Evolutionary conservation across 2,888 invertebrate species (phyloP).

Genomic region (Cosmopolites sordidus): DNA sequence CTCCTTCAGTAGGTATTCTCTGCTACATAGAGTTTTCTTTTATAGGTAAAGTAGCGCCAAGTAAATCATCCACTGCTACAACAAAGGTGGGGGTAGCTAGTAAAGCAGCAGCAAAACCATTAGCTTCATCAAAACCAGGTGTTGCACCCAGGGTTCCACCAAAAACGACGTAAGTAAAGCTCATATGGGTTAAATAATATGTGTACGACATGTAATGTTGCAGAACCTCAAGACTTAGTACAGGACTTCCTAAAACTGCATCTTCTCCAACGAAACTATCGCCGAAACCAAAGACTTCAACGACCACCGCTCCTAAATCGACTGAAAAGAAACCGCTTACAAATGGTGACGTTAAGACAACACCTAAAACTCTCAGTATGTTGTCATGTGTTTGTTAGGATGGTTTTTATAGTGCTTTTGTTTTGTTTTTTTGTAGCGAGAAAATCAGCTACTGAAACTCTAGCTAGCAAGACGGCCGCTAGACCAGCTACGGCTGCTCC

Average conservation of each 20-base stretch:
- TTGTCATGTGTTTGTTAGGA: neutral
- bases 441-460: constrained; percentile 20
- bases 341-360: constrained; percentile 55
- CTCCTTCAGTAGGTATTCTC: no score
- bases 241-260: no score
- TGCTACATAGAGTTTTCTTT: neutral
- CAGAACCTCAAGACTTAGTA: no score
- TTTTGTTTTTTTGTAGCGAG: constrained; percentile 11
- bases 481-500: constrained; percentile 17
- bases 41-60: constrained; percentile 28
- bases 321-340: constrained; percentile 53
- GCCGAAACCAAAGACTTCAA: constrained; percentile 24
- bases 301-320: constrained; percentile 30
- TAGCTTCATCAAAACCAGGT: constrained; percentile 8
- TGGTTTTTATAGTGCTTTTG: neutral
- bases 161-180: constrained; percentile 27
- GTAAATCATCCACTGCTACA: constrained; percentile 26
- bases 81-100: constrained; percentile 10
- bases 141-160: constrained; percentile 18
- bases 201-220: no score
- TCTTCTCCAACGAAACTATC: constrained; percentile 2
- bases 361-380: constrained; percentile 17
- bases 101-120: constrained; percentile 12
- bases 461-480: constrained; percentile 26
- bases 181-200: no score